phyloP scores from a whole-genome alignment of 2,888 invertebrate species.

The Romanomermis culicivorax region DNA sequence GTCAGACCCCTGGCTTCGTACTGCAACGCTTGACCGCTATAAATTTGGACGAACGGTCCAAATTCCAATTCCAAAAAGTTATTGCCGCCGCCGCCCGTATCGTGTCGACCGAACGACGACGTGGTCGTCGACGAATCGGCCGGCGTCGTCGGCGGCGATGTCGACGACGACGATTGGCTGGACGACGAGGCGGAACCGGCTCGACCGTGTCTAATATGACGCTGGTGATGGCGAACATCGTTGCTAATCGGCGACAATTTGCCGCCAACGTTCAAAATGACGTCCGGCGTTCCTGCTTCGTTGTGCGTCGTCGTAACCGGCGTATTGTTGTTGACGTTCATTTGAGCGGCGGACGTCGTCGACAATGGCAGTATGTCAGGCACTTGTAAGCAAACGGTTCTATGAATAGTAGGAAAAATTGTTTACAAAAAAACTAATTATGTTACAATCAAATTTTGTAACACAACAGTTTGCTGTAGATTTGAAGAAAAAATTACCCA shows the following conservation, averaged over 20 bases:
- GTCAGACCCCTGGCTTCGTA: constrained; percentile 49
- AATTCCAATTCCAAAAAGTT: not conserved
- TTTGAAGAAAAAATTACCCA: no score
- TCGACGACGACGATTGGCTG: not conserved
- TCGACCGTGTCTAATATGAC: not conserved
- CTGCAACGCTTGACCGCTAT: constrained; percentile 15
- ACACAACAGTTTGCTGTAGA: not conserved
- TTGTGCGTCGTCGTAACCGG: not conserved
- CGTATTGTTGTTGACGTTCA: not conserved
- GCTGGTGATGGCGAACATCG: no score
- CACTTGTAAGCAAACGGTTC: not conserved
- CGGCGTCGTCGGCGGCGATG: not conserved
- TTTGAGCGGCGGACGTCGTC: not conserved
- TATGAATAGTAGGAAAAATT: not conserved
- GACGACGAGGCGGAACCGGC: not conserved
- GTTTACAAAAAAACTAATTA: not conserved
- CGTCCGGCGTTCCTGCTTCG: not conserved
- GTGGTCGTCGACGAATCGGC: not conserved
- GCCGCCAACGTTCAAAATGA: not conserved
- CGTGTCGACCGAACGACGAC: not conserved
- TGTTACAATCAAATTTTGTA: not conserved
- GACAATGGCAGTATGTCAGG: not conserved
- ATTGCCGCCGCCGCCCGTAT: constrained; percentile 11
- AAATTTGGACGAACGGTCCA: not conserved
- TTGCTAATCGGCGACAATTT: no score